phyloP scores from a whole-genome alignment of 2,113 vertebrate species.

The Morphnarchus princeps region DNA sequence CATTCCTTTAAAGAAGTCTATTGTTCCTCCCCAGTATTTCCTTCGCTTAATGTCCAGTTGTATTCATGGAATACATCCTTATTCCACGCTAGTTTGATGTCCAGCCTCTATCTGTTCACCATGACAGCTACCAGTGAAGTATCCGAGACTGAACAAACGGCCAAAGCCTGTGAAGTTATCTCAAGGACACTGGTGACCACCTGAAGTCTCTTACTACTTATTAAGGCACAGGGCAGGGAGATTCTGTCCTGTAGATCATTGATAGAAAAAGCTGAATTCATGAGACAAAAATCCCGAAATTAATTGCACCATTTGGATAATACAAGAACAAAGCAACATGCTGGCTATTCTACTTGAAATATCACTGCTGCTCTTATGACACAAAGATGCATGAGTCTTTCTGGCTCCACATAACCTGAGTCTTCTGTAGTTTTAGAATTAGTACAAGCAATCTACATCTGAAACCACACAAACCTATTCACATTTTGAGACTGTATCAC shows the following conservation, averaged over 20 bases:
- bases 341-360: background rate
- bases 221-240: background rate
- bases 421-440: background rate
- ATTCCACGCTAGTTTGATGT: background rate
- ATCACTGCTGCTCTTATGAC: background rate
- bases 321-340: background rate
- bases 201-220: background rate
- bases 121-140: background rate
- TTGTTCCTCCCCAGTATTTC: background rate
- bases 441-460: background rate
- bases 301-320: background rate
- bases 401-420: background rate
- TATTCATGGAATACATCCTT: background rate
- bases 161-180: background rate
- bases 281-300: background rate
- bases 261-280: background rate
- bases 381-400: background rate
- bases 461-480: background rate
- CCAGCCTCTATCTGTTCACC: background rate
- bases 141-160: background rate
- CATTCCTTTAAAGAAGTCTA: background rate
- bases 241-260: too few species aligned
- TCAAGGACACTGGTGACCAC: background rate
- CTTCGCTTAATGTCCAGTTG: background rate
- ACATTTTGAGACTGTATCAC: background rate